Conservation (phyloP, 1,140 invertebrate genomes). For the Thaumatotibia leucotreta region DNA sequence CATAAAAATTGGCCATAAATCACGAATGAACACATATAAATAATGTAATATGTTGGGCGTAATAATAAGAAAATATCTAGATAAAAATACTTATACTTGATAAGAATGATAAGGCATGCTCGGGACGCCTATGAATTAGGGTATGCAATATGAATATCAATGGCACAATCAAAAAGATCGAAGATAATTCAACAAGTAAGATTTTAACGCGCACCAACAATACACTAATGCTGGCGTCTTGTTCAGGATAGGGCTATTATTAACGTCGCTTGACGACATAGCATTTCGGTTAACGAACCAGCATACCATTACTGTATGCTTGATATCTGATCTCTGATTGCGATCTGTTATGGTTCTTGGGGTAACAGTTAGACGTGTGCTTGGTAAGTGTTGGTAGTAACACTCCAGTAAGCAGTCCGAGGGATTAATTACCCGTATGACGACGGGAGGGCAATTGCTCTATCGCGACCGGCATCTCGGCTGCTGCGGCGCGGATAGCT, state of each 20-base stretch:
- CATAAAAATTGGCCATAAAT: too few relatives aligned
- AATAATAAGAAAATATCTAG: too few relatives aligned
- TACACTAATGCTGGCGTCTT: background rate
- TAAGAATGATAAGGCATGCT: background rate
- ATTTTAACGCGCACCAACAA: background rate
- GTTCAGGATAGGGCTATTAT: background rate
- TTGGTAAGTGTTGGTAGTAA: background rate
- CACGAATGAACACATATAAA: too few relatives aligned
- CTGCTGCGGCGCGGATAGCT: background rate
- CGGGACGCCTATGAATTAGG: background rate
- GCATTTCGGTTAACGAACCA: too few relatives aligned
- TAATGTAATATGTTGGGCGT: too few relatives aligned
- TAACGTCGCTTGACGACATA: too few relatives aligned
- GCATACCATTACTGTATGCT: too few relatives aligned
- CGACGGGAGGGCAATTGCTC: conserved; percentile 55
- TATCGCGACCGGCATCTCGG: conserved; percentile 48
- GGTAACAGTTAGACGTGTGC: background rate
- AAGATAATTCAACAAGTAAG: background rate
- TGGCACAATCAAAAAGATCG: background rate
- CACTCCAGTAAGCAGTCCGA: background rate
- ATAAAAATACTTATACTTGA: too few relatives aligned
- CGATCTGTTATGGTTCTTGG: background rate
- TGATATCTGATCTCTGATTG: conserved; percentile 18
- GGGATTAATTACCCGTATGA: conserved; percentile 68
- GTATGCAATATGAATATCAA: background rate